Conservation (phyloP, 2,888 invertebrate genomes). For the Nebria brevicollis region DNA sequence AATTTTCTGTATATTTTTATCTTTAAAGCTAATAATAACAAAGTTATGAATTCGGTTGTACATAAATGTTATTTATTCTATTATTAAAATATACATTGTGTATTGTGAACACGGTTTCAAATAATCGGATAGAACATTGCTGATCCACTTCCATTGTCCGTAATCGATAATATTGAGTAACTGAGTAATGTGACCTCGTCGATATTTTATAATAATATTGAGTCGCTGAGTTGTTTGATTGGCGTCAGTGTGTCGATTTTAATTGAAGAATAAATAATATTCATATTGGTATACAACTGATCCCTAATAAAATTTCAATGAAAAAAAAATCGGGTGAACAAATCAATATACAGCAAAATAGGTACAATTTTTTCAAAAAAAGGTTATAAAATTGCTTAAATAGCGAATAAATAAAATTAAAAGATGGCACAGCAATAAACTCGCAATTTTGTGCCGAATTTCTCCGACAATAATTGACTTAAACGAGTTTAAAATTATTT, state of each 20-base stretch:
- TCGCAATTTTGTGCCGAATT: conserved; percentile 6
- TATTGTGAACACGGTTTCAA: neutral
- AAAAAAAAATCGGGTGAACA: neutral
- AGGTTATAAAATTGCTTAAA: conserved; percentile 16
- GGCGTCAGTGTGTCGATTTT: too few relatives aligned
- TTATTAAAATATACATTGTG: neutral
- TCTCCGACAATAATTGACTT: conserved; percentile 39
- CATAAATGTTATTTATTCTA: neutral
- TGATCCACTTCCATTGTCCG: neutral
- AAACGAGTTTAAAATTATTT: neutral
- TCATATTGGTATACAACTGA: neutral
- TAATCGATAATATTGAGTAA: neutral
- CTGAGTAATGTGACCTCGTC: neutral
- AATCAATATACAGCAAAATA: neutral
- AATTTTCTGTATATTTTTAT: conserved; percentile 44
- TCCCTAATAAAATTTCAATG: neutral
- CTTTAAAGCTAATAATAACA: conserved; percentile 42
- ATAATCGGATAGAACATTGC: neutral
- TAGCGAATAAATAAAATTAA: conserved; percentile 41
- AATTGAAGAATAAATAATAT: too few relatives aligned
- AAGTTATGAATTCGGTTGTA: conserved; percentile 23
- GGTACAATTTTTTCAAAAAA: neutral
- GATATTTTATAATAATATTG: too few relatives aligned
- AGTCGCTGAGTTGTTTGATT: too few relatives aligned
- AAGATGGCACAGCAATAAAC: conserved; percentile 45